Evolutionary conservation across 1,140 invertebrate species (phyloP).

Genomic region (Hycleus cichorii): DNA sequence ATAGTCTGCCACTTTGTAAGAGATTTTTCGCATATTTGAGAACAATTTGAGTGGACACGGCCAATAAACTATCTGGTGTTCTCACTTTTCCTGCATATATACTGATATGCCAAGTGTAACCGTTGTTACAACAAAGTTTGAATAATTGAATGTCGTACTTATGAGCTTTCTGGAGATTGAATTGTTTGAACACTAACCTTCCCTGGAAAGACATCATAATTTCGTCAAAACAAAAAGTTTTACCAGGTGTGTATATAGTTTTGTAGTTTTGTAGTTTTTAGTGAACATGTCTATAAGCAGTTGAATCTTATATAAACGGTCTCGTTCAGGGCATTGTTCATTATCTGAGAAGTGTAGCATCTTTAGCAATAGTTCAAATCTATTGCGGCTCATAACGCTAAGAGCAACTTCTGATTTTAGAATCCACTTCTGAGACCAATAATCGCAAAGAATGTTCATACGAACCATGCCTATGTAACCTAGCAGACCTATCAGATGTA

Average conservation of each 20-base stretch:
- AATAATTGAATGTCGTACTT: slow-evolving; percentile 30
- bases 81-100: background rate
- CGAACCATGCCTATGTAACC: too few species aligned
- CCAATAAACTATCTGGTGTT: background rate
- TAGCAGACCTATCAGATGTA: too few species aligned
- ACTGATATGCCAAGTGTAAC: background rate
- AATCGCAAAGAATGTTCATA: too few species aligned
- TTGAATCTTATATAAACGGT: background rate
- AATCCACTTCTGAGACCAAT: too few species aligned
- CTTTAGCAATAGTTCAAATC: too few species aligned
- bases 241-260: background rate
- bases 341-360: too few species aligned
- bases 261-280: background rate
- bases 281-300: background rate
- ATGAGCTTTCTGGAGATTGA: slow-evolving; percentile 25
- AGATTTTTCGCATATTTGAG: background rate
- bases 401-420: too few species aligned
- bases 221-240: slow-evolving; percentile 36
- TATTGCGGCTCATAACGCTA: too few species aligned
- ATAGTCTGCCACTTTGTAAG: background rate
- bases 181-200: slow-evolving; percentile 30
- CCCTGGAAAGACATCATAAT: slow-evolving; percentile 35
- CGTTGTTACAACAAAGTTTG: background rate
- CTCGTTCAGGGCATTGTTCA: background rate
- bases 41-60: background rate